A percentile compares a stretch with the other conserved stretches of the same genome.
Conservation (phyloP, 2,113 vertebrate genomes). For the Octodon degus region DNA sequence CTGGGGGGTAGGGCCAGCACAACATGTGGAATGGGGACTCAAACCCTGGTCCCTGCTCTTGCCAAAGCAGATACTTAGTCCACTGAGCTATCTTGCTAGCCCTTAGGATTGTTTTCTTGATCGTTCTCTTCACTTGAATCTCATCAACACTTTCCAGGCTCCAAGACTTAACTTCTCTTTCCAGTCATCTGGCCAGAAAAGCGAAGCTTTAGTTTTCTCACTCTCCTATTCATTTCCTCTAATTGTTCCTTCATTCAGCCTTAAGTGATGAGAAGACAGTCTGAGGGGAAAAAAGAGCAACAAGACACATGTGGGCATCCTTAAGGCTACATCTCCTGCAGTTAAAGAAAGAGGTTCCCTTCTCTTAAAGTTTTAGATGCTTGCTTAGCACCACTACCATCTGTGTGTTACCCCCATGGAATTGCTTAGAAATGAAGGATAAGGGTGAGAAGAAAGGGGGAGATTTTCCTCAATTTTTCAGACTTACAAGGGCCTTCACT, state of each 20-base stretch:
- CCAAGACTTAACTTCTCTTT: not conserved
- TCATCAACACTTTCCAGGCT: not conserved
- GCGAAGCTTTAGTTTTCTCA: not conserved
- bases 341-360: not conserved
- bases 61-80: too few relatives aligned
- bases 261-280: not conserved
- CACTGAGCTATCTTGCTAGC: too few relatives aligned
- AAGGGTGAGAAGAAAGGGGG: not conserved
- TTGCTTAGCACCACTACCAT: not conserved
- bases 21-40: too few relatives aligned
- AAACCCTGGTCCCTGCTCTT: too few relatives aligned
- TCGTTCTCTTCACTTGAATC: not conserved
- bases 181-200: not conserved
- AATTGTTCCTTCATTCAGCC: not conserved
- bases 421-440: not conserved
- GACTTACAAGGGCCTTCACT: not conserved
- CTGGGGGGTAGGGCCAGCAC: too few relatives aligned
- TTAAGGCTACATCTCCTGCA: not conserved
- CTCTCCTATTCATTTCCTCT: not conserved
- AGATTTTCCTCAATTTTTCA: not conserved
- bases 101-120: not conserved
- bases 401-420: not conserved
- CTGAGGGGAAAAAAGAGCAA: not conserved
- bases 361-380: not conserved
- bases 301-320: not conserved